phyloP scores from a whole-genome alignment of 2,113 vertebrate species.

The Ranitomeya variabilis region DNA sequence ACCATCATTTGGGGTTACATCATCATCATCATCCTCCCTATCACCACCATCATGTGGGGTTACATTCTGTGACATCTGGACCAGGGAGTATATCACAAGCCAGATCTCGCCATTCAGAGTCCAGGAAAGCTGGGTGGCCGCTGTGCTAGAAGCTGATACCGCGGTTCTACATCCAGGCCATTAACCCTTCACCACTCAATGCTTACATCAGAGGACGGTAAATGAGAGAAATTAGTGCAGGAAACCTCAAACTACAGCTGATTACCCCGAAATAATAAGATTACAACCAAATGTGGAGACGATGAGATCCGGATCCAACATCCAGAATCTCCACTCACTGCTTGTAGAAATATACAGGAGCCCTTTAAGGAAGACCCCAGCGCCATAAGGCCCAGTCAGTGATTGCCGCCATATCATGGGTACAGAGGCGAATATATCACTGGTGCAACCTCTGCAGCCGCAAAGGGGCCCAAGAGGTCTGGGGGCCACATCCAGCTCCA shows the following conservation, averaged over 20 bases:
- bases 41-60: neutral
- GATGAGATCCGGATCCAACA: neutral
- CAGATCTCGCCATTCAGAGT: neutral
- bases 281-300: neutral
- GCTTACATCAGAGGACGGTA: neutral
- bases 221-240: neutral
- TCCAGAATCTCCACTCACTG: neutral
- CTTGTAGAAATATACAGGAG: neutral
- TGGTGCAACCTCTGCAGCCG: no score
- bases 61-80: no score
- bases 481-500: no score
- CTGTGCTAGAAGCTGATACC: neutral
- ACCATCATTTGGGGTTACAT: neutral
- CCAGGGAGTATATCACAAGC: neutral
- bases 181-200: neutral
- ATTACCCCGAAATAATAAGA: neutral
- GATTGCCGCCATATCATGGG: no score
- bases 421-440: no score
- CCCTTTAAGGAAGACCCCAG: neutral
- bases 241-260: slow-evolving; percentile 11
- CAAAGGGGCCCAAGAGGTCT: no score
- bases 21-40: neutral
- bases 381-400: no score
- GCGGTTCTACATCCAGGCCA: neutral
- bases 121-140: neutral